These are phyloP conservation scores for Toxotes jaculatrix DNA, from an alignment of 2,113 vertebrate genomes.

Conservation along the genomic window DNA sequence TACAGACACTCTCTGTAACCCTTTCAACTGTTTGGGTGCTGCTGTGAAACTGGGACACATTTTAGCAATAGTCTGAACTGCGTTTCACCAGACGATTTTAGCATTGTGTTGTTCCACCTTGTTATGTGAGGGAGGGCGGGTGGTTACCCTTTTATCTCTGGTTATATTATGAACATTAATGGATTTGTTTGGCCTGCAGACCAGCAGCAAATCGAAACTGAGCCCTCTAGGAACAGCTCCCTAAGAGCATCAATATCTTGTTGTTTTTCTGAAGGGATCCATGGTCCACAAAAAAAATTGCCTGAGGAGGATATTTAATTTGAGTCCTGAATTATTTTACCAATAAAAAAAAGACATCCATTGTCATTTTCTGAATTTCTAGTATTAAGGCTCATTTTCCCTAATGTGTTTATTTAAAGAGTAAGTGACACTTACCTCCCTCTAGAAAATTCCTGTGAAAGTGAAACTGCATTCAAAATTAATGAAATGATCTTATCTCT, in stretches of 20 bases:
- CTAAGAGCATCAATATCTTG: background rate
- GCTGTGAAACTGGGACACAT: slow-evolving; percentile 19
- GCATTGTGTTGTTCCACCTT: slow-evolving; percentile 26
- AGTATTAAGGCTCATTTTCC: background rate
- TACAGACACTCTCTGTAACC: background rate
- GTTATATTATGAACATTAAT: slow-evolving; percentile 43
- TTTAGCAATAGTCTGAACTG: slow-evolving; percentile 7
- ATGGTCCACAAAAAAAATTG: background rate
- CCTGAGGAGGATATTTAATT: background rate
- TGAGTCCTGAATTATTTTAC: background rate
- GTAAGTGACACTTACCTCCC: background rate
- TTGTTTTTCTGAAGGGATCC: slow-evolving; percentile 7
- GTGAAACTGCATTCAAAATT: background rate
- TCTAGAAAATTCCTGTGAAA: background rate
- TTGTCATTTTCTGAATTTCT: background rate
- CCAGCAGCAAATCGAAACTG: slow-evolving; percentile 24
- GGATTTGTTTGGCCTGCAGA: slow-evolving; percentile 39
- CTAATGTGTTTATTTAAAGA: background rate
- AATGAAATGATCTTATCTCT: background rate
- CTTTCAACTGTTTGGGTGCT: background rate
- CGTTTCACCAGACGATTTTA: slow-evolving; percentile 31
- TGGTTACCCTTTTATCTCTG: slow-evolving; percentile 20
- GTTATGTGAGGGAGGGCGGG: background rate
- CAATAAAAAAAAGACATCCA: background rate
- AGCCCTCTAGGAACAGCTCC: background rate